Percentiles rank a stretch among this genome's conserved stretches.
Conservation (phyloP, 2,797 vertebrate species). For the Anguilla pacifica region DNA sequence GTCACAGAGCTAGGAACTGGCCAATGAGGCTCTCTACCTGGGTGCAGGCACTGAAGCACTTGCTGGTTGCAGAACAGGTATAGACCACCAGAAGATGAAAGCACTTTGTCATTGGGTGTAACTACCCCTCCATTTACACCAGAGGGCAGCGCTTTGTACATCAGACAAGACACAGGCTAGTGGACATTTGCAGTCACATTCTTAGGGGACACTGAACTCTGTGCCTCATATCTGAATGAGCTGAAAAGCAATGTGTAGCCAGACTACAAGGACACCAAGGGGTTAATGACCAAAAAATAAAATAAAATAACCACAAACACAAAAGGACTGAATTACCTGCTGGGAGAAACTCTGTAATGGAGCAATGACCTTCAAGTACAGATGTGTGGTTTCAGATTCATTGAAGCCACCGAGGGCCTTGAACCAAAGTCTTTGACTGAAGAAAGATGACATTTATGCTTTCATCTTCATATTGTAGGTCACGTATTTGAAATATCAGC, state of each 20-base stretch:
- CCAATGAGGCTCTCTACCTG: not conserved
- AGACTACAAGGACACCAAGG: conserved; percentile 12
- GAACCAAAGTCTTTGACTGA: conserved; percentile 33
- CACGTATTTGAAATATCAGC: conserved; percentile 45
- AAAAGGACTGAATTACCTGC: conserved; percentile 32
- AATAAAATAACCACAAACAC: conserved; percentile 24
- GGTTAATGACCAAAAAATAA: conserved; percentile 26
- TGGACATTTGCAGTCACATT: not conserved
- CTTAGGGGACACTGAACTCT: not conserved
- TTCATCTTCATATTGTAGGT: conserved; percentile 41
- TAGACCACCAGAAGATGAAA: not conserved
- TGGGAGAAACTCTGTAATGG: conserved; percentile 40
- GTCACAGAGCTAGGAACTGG: not conserved
- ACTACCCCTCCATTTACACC: not conserved
- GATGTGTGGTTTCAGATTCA: conserved; percentile 41
- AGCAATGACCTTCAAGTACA: conserved; percentile 47
- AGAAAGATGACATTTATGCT: conserved; percentile 49
- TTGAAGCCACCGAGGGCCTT: conserved; percentile 35
- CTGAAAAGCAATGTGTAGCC: not conserved
- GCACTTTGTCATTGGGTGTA: not conserved
- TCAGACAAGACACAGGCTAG: not conserved
- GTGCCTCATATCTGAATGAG: not conserved
- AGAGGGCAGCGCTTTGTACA: not conserved
- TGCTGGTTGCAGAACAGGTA: not conserved
- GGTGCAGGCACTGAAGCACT: not conserved